These are phyloP conservation scores for Timandra comae DNA, from an alignment of 2,888 invertebrate genomes.

Conservation along the genomic window DNA sequence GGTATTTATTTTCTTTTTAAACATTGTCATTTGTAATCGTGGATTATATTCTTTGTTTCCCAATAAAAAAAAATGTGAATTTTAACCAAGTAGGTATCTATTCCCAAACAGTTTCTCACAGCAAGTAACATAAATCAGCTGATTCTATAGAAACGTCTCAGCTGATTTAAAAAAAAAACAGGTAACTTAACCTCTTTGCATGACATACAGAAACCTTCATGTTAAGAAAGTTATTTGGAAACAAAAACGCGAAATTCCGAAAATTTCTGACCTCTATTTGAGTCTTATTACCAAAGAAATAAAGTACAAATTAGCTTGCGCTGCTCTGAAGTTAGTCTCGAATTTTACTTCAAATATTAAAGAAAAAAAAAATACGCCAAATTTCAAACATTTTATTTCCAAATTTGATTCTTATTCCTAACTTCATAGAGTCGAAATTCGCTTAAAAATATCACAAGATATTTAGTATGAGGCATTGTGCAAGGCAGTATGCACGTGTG, in stretches of 20 bases:
- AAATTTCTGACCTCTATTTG: too few relatives aligned
- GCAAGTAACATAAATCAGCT: constrained; percentile 17
- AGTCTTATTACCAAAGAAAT: constrained; percentile 1
- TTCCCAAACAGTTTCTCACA: too few relatives aligned
- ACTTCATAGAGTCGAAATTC: constrained; percentile 2
- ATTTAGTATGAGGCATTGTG: constrained; percentile 33
- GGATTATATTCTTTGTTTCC: too few relatives aligned
- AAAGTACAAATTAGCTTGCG: too few relatives aligned
- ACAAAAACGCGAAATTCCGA: too few relatives aligned
- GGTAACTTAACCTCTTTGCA: constrained; percentile 26
- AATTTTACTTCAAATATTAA: too few relatives aligned
- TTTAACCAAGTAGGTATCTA: too few relatives aligned
- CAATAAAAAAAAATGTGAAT: too few relatives aligned
- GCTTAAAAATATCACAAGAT: constrained; percentile 18
- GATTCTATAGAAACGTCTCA: constrained; percentile 17
- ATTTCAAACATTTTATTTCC: not conserved
- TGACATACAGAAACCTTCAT: constrained; percentile 5
- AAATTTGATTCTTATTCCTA: not conserved
- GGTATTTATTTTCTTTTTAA: too few relatives aligned
- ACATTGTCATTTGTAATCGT: too few relatives aligned
- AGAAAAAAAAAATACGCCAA: not conserved
- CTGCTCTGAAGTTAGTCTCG: too few relatives aligned
- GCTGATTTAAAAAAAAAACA: constrained; percentile 20
- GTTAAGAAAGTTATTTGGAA: not conserved
- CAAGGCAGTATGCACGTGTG: constrained; percentile 29